phyloP scores from a whole-genome alignment of 2,888 invertebrate species.

The Coenonympha glycerion region DNA sequence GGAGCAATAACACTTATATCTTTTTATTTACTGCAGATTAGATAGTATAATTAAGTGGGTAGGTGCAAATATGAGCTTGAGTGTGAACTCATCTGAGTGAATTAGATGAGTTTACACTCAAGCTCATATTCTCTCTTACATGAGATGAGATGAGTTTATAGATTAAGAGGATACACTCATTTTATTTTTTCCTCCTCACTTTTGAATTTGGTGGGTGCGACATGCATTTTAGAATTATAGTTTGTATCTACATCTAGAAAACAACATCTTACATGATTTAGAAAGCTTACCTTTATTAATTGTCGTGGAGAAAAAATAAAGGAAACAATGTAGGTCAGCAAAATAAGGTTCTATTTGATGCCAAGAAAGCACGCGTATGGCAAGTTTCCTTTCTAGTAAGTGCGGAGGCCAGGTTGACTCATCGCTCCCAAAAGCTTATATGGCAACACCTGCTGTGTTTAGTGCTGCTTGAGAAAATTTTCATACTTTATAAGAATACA shows the following conservation, averaged over 20 bases:
- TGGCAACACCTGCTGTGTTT: conserved; percentile 7
- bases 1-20: too few relatives aligned
- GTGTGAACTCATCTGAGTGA: too few relatives aligned
- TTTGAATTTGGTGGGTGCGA: too few relatives aligned
- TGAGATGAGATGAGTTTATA: too few relatives aligned
- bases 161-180: too few relatives aligned
- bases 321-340: conserved; percentile 1
- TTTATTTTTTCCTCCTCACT: too few relatives aligned
- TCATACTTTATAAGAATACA: neutral
- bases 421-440: conserved; percentile 5
- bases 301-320: neutral
- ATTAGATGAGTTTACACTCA: too few relatives aligned
- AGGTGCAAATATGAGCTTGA: too few relatives aligned
- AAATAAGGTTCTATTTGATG: conserved; percentile 5
- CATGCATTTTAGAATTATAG: too few relatives aligned
- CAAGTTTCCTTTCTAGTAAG: conserved; percentile 13
- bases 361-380: conserved; percentile 9
- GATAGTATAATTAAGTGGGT: too few relatives aligned
- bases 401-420: conserved; percentile 4
- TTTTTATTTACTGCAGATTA: too few relatives aligned
- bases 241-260: neutral
- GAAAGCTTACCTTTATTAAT: neutral
- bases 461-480: conserved; percentile 1
- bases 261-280: neutral
- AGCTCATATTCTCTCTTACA: too few relatives aligned